A percentile compares a stretch with the other conserved stretches of the same genome.
phyloP scores from a whole-genome alignment of 2,113 vertebrate species.

The Anarrhichthys ocellatus region DNA sequence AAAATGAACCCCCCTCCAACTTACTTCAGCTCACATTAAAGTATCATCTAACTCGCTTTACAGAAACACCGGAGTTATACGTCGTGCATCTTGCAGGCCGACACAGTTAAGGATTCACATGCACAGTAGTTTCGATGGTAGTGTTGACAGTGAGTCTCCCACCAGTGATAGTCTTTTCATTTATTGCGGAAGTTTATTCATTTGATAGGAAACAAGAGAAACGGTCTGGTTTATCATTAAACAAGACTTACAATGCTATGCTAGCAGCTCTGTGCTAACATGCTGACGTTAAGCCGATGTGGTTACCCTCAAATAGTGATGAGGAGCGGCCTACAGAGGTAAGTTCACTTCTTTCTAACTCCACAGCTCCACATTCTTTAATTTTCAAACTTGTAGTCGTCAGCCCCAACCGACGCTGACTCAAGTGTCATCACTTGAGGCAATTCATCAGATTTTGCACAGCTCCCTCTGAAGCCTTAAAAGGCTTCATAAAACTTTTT shows the following conservation, averaged over 20 bases:
- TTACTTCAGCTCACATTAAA: slow-evolving; percentile 35
- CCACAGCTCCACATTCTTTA: neutral
- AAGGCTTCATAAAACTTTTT: neutral
- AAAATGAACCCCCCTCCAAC: slow-evolving; percentile 19
- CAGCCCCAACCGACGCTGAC: neutral
- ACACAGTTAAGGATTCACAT: neutral
- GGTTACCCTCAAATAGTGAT: neutral
- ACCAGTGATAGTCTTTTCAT: neutral
- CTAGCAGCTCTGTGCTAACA: neutral
- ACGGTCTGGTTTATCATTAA: neutral
- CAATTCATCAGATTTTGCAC: neutral
- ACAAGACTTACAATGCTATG: neutral
- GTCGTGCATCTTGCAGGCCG: neutral
- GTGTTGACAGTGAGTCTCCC: neutral
- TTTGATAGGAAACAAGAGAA: neutral
- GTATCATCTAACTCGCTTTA: slow-evolving; percentile 4
- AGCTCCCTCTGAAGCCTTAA: neutral
- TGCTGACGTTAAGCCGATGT: neutral
- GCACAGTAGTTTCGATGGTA: neutral
- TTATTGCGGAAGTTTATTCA: neutral
- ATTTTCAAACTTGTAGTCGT: neutral
- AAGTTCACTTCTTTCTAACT: neutral
- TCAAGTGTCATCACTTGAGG: neutral
- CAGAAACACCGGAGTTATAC: slow-evolving; percentile 1
- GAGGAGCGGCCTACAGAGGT: neutral